Evolutionary conservation across 1,140 invertebrate species (phyloP), one percentile per base, ranked within the genome.

Genomic region (Pogonomyrmex barbatus): DNA sequence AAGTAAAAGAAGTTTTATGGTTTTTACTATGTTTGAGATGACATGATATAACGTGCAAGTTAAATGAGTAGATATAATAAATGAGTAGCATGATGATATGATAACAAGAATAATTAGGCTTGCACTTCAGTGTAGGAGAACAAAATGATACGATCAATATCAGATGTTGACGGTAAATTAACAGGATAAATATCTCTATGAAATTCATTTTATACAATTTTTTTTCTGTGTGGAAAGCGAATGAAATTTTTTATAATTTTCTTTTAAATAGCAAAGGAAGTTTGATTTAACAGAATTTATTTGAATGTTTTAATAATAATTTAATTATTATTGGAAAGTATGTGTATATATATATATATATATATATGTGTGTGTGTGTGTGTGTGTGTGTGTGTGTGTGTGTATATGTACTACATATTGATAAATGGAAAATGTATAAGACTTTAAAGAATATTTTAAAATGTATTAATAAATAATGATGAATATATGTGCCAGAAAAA

Each of bases 11-110:
- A 36, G 24, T 4, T 0, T 77, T 60, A 0, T 62, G 33, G 10
- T 1, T 47, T 63, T 4, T 63, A 33, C 1, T 33, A n/a, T 12
- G 12, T 45, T 60, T 14, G 9, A 9, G 24, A 60, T 30, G 58
- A 60, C 3, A n/a, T 58, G 9, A 75, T 75, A 17, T 42, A 76
- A 58, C 5, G 36, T 12, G 30, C 17, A 30, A 76, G 12, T 24
- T 39, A 76, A 45, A 30, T 71, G 30, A 36, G 50, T 50, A 47
- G 42, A 68, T 56, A 5, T 56, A 56, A 73, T 73, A 56, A 73
- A 56, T 73, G 3, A 71, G 0, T 39, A 73, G 10, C 39, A 10
- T 33, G 3, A 33, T 12, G 54, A 24, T n/a, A n/a, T 73, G 9
- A 71, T 71, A 12, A 4, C 12, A 24, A 52, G 42, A 54, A 54